Percentiles rank a stretch among this genome's conserved stretches.
Evolutionary conservation across 2,113 vertebrate species (phyloP).

Genomic region (Phocoena sinus): DNA sequence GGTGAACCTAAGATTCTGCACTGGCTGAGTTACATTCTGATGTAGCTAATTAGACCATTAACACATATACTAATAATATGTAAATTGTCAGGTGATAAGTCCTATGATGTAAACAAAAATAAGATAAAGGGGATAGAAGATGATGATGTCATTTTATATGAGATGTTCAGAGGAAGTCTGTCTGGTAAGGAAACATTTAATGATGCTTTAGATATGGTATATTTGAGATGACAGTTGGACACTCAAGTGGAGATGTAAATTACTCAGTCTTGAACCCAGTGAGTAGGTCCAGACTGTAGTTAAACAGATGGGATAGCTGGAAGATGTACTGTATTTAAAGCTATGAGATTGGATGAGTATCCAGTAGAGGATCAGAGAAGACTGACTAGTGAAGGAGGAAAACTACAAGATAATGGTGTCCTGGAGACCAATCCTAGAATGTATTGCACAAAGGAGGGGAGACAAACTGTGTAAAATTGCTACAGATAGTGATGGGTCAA

Average conservation of each 20-base stretch:
- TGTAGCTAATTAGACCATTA: not conserved
- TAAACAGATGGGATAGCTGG: not conserved
- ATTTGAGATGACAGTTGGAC: not conserved
- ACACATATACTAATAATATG: not conserved
- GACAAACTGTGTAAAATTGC: not conserved
- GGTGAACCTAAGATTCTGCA: not conserved
- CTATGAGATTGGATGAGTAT: not conserved
- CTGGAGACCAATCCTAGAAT: not conserved
- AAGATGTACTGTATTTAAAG: not conserved
- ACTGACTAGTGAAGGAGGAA: not conserved
- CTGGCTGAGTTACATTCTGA: not conserved
- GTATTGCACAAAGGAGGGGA: not conserved
- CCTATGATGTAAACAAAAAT: not conserved
- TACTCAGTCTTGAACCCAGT: not conserved
- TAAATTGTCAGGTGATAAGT: not conserved
- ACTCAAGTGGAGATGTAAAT: not conserved
- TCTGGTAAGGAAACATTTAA: not conserved
- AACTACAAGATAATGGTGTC: not conserved
- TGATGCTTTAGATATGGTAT: not conserved
- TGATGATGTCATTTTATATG: not conserved
- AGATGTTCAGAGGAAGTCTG: not conserved
- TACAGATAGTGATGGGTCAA: not conserved
- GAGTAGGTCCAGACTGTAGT: not conserved
- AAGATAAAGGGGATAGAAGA: not conserved
- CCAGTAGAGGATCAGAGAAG: not conserved